Percentiles rank a stretch among this genome's conserved stretches.
phyloP scores from a whole-genome alignment of 2,113 vertebrate species.

The Cyphomyrus discorhynchus region DNA sequence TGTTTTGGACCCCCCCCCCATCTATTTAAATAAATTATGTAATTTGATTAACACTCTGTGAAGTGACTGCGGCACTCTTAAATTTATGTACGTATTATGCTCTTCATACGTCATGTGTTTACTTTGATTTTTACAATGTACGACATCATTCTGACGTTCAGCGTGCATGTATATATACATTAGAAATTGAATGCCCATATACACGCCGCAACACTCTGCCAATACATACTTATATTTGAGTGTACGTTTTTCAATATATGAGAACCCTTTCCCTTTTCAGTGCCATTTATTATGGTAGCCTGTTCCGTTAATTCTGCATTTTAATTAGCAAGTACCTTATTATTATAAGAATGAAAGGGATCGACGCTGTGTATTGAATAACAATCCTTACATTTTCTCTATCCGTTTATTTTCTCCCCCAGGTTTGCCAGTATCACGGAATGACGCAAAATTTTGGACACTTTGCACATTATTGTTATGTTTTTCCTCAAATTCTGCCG shows the following conservation, averaged over 20 bases:
- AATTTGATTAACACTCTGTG: slow-evolving; percentile 17
- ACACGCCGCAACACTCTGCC: background rate
- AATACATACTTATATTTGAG: background rate
- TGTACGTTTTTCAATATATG: background rate
- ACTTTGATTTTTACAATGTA: background rate
- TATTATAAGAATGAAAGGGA: background rate
- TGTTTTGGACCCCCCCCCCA: slow-evolving; percentile 26
- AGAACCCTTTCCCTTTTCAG: background rate
- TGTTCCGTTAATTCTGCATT: background rate
- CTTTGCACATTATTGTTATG: background rate
- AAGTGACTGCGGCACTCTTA: slow-evolving; percentile 1
- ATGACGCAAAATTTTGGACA: background rate
- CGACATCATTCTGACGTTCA: background rate
- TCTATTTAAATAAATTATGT: slow-evolving; percentile 33
- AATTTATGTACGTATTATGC: background rate
- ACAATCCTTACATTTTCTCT: background rate
- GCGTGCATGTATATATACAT: background rate
- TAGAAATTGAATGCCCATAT: background rate
- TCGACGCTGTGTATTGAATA: background rate
- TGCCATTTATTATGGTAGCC: background rate
- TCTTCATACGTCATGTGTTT: background rate
- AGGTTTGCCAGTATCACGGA: background rate
- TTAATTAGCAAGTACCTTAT: background rate
- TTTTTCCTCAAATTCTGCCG: background rate
- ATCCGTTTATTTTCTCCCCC: background rate